Evolutionary conservation across 2,888 invertebrate genomes (phyloP), one percentile per base, ranked within the genome.

Genomic region (Acrobasis consociella): DNA sequence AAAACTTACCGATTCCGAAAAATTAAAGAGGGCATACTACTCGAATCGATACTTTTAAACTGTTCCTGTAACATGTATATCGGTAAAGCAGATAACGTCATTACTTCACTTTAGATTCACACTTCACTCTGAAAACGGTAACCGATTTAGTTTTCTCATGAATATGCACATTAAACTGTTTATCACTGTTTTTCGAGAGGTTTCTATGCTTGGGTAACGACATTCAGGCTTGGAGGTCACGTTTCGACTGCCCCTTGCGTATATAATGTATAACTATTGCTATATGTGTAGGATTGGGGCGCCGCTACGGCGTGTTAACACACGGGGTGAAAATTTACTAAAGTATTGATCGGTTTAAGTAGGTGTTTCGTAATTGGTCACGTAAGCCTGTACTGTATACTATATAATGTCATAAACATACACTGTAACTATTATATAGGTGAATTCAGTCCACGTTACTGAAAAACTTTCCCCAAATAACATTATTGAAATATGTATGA

Each of bases 1-100:
- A 71, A 74, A 49, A 68, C 94, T 94, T 83, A 94, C 94, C 94
- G 93, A 91, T 94, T 94, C 87, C 93, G 93, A 86, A 93, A 94
- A 87, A 94, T 89, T 93, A 94, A 93, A 82, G 94, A 93, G 73
- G 94, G 94, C 94, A 94, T 94, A 80, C 86, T 91, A 85, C 78
- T 87, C 72, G 81, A 81, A 79, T 90, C 89, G 77, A 87, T 89
- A 80, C 80, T 88, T 86, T 82, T 88, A 83, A 88, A 88, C 80
- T 83, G 85, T 87, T 90, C 83, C 75, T 85, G 80, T 84, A 88
- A 86, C 88, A 89, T 91, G 74, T 85, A 89, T 86, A 80, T 87
- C 72, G 88, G 86, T 69, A 86, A 74, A 84, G 89, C 89, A 91
- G 86, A 78, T 88, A 93, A 92, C 93, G 93, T 93, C 93, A 93